Base-by-base conservation (phyloP, 2,888 invertebrate genomes). In the Kuschelorhynchus macadamiae region DNA sequence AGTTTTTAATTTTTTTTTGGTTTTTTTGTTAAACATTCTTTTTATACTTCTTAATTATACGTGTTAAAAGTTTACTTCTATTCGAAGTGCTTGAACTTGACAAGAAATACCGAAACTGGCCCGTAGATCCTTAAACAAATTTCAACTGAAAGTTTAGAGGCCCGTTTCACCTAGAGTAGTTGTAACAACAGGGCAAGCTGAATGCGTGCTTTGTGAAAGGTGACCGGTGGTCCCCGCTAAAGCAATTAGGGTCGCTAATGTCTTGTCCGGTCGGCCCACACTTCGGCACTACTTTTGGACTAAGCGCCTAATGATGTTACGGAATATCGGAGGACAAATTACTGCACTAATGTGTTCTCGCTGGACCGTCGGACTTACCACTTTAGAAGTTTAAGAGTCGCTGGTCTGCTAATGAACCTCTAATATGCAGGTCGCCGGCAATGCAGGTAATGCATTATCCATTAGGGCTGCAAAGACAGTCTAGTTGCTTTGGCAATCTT, bases 231-330 rank as follows among this genome's bases (percentile, higher is more conserved):
- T 65, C 64, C 56, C 25, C 64, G 49, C 57, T 78, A 79, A 79
- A 82, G 82, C 82, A 82, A 82, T 82, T 82, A 82, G 79, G 80
- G 80, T 75, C 80, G 80, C 81, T 82, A 82, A 82, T 82, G 82
- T 82, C 81, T 81, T 81, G 82, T 81, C 81, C 82, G 80, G 77
- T 73, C 78, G 75, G 77, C 80, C 80, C 79, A 76, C 80, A 79
- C 79, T 81, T 80, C 74, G 76, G 77, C 75, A 76, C 74, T 80
- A 80, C 80, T 80, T 80, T 79, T 77, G 67, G 74, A 76, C 79
- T 77, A 77, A 79, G 78, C 78, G 78, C 76, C 79, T 82, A 82
- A 82, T 79, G 82, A 82, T 79, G 80, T 82, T 82, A 81, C 77
- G 70, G 79, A 77, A 77, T 80, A 79, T 79, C 77, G 78, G 78